Base-by-base conservation (phyloP, 2,113 vertebrate genomes). In the Rhynchomys soricoides region DNA sequence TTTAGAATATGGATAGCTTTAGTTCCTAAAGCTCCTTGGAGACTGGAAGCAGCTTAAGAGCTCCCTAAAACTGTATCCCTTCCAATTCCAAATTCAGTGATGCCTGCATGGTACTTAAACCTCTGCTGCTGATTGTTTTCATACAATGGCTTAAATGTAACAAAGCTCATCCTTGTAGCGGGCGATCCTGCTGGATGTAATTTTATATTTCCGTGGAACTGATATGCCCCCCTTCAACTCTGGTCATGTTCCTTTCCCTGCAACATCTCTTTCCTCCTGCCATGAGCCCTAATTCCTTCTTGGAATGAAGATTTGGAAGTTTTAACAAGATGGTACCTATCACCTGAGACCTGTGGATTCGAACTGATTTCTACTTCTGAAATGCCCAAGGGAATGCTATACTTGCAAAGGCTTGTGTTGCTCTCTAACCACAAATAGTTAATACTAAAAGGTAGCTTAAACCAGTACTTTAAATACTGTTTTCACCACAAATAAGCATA, bases 401-500 rank as follows among this genome's bases (percentile, higher is more conserved):
- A 7, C n/a, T 88, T 92, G 48, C 34, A 59, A 71, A 83, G 17
- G 10, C 13, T 29, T 79, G 8, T 66, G 19, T 21, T 78, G 37
- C 6, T 78, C 37, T 92, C 90, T 75, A 19, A 59, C n/a, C 21
- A 81, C 7, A 86, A 68, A 93, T 37, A 66, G 40, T 37, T 74
- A 89, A 92, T 70, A 79, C 78, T 73, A 88, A 68, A 87, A 70
- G 50, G 45, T 87, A 62, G 88, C 88, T 29, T 75, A 40, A 93
- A 34, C 21, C 22, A 70, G 73, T 86, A 82, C 40, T 93, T 68
- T 64, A 93, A 85, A 62, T 59, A 82, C 13, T 62, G 43, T 89
- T 94, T 94, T 92, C 43, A 86, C n/a, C 81, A 57, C 24, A 74
- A 91, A 66, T 59, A 82, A 91, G 57, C 37, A 50, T 71, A 85